These are phyloP conservation scores for Anaspis maculata DNA, from an alignment of 2,888 invertebrate species.

Conservation along the genomic window DNA sequence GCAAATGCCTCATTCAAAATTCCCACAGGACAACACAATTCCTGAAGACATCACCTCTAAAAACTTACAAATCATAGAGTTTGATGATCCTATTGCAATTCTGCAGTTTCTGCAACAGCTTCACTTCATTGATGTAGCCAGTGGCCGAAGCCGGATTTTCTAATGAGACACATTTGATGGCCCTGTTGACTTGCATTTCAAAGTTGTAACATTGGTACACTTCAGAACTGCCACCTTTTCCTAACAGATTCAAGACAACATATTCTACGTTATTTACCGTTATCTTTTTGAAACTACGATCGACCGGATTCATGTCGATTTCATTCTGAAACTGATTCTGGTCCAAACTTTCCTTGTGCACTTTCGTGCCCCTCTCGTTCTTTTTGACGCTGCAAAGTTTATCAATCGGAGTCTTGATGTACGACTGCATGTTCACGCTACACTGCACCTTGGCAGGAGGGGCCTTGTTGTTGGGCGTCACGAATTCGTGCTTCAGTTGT, in stretches of 20 bases:
- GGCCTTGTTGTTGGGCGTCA: not conserved
- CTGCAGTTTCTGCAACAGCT: slow-evolving; percentile 71
- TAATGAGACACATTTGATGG: slow-evolving; percentile 79
- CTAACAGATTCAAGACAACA: slow-evolving; percentile 64
- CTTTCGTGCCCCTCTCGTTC: no score
- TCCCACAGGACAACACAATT: no score
- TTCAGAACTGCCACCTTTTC: slow-evolving; percentile 85
- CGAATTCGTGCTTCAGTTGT: not conserved
- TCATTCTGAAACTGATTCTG: slow-evolving; percentile 1
- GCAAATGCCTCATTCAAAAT: no score
- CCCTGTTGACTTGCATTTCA: slow-evolving; percentile 51
- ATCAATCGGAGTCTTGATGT: slow-evolving; percentile 16
- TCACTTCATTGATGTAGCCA: slow-evolving; percentile 85
- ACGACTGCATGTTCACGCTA: slow-evolving; percentile 13
- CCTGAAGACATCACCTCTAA: no score
- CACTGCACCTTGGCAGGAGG: slow-evolving; percentile 14
- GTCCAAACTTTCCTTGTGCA: slow-evolving; percentile 6
- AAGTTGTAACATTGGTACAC: slow-evolving; percentile 66
- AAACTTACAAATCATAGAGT: slow-evolving; percentile 83
- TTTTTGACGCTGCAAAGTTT: slow-evolving; percentile 4
- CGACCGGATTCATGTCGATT: no score
- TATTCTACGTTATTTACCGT: slow-evolving; percentile 67
- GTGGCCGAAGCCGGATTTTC: slow-evolving; percentile 63
- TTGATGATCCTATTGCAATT: slow-evolving; percentile 74
- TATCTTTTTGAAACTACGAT: slow-evolving; percentile 46